A percentile compares a stretch with the other conserved stretches of the same genome.
Evolutionary conservation across 2,797 vertebrate species (phyloP).

Genomic region (Onychomys leucogaster): DNA sequence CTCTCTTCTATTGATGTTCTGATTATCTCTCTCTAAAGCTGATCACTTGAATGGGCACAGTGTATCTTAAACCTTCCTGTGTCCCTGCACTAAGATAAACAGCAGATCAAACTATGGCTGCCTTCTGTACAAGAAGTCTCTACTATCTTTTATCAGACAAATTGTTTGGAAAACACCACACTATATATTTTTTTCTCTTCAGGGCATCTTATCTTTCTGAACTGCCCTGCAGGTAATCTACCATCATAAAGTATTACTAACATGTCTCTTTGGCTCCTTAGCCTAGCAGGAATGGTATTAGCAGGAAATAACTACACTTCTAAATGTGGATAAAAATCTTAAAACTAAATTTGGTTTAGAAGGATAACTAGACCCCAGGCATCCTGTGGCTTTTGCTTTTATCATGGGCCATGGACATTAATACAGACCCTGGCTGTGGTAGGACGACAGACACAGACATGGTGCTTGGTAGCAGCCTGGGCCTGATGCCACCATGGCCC

Average conservation of each 20-base stretch:
- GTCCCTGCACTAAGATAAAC: neutral
- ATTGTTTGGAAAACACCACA: neutral
- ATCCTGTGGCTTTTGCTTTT: neutral
- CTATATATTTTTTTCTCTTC: neutral
- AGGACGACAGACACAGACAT: neutral
- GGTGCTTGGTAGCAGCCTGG: neutral
- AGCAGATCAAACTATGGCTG: neutral
- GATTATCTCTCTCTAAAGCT: neutral
- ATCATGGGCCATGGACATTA: neutral
- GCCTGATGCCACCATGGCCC: neutral
- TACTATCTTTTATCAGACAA: neutral
- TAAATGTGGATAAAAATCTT: neutral
- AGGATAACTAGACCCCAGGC: neutral
- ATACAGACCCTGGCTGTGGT: neutral
- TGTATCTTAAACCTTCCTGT: neutral
- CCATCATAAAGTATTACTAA: conserved; percentile 12
- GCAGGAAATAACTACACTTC: neutral
- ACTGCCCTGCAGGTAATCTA: conserved; percentile 9
- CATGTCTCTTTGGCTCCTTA: neutral
- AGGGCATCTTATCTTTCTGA: neutral
- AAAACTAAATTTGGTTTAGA: conserved; percentile 12
- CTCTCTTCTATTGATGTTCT: neutral
- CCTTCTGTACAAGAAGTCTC: neutral
- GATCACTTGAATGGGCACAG: neutral
- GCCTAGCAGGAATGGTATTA: neutral